Evolutionary conservation across 1,140 invertebrate species (phyloP), one percentile per base, ranked within the genome.

Genomic region (Ceratitis capitata): DNA sequence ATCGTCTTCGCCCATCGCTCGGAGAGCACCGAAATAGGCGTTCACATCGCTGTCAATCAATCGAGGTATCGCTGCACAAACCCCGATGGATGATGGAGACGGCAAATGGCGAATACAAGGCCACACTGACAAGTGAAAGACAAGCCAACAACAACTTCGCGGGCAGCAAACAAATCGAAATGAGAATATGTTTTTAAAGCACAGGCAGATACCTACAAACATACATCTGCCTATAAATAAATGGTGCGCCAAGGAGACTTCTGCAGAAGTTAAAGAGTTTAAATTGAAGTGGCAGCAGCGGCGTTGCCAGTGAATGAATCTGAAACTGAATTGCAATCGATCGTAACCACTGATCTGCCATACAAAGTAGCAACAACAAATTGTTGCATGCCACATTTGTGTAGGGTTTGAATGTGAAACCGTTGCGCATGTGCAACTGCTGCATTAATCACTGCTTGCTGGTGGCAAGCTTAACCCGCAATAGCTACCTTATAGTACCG

Each of bases 101-200:
- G n/a, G 58, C 69, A 78, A 61, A 78, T 78, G 69, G 69, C 69
- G 69, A 23, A 78, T 45, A 39, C 69, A n/a, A 45, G n/a, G 69
- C 69, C 69, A 45, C 69, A 45, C 69, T 78, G 69, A 78, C 69
- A 78, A 78, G 69, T 78, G 69, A 78, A 45, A 78, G 69, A 78
- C 69, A 78, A 78, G 69, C 69, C 69, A 45, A 5, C 35, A 45
- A 78, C 42, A 26, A 61, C 56, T 14, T 53, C 56, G 56, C 23
- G 23, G 23, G 29, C 39, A 45, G 64, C 32, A 78, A 32, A 45
- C 69, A 78, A 78, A 78, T 78, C 39, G 39, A 78, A 78, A 78
- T 61, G 56, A 26, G 29, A 61, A 53, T 53, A 53, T 53, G 51
- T n/a, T n/a, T n/a, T n/a, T n/a, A n/a, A n/a, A n/a, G n/a, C n/a